phyloP scores from a whole-genome alignment of 1,140 invertebrate species.

The Sitobion miscanthi region DNA sequence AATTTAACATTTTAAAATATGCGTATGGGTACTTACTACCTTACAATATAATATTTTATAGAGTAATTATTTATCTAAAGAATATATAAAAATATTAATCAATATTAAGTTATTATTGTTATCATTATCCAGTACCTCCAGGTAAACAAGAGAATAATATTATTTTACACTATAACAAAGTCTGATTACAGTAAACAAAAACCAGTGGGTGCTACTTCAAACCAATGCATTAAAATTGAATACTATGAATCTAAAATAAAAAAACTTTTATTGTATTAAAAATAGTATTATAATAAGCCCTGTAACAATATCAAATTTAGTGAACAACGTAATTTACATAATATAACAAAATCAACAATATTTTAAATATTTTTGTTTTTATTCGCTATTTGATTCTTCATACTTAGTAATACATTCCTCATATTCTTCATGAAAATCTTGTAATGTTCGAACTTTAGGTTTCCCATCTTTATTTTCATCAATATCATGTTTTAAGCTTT shows the following conservation, averaged over 20 bases:
- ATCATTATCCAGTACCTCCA: neutral
- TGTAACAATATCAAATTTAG: neutral
- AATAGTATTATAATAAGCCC: neutral
- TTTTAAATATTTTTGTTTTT: neutral
- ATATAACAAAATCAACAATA: neutral
- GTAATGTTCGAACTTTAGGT: slow-evolving; percentile 35
- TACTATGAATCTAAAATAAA: neutral
- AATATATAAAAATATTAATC: too few relatives aligned
- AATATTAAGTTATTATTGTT: neutral
- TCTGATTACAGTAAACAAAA: neutral
- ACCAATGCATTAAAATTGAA: neutral
- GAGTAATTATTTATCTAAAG: too few relatives aligned
- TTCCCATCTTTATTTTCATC: neutral
- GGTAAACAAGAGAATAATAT: neutral
- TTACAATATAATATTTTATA: too few relatives aligned
- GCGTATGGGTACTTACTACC: too few relatives aligned
- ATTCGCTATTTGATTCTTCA: slow-evolving; percentile 31
- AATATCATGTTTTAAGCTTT: neutral
- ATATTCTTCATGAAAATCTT: slow-evolving; percentile 54
- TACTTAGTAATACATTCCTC: slow-evolving; percentile 34
- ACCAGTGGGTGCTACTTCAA: neutral
- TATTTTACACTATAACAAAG: neutral
- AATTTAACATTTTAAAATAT: too few relatives aligned
- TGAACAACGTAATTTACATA: neutral
- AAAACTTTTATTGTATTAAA: neutral